Evolutionary conservation across 2,113 vertebrate species (phyloP), one percentile per base, ranked within the genome.

Genomic region (Tachycineta bicolor): DNA sequence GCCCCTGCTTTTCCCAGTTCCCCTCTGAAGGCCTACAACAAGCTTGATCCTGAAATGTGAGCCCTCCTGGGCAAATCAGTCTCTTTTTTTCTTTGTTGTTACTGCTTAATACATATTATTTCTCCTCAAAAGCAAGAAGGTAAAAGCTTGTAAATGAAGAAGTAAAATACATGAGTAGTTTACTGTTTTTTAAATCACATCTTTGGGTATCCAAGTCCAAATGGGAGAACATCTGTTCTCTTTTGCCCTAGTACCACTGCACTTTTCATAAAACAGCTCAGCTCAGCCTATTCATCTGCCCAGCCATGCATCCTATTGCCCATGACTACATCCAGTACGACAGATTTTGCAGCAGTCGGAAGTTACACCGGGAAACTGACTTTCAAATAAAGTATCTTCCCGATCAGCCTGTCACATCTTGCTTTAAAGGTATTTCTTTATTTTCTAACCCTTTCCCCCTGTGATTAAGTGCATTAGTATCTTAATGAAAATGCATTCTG

Each of bases 401-500:
- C 74, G 26, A 93, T 96, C 97, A 92, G 92, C 52, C 87, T 92
- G 94, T 92, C 96, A 97, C 97, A 96, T 63, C 91, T 94, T 70
- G 89, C 97, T 97, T 96, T 94, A 95, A 96, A 97, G 80, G 97
- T 96, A 97, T 97, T 95, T 88, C 80, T 73, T 97, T 97, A 95
- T 96, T 97, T 96, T 96, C 96, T 97, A 97, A 97, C 96, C 98
- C 97, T 95, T 97, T 97, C 97, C 98, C 97, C 97, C 95, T 90
- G 97, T 98, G 98, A 98, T 98, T 98, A 98, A 98, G 98, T 98
- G 97, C 98, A 98, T 98, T 98, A 98, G 98, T 98, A 98, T 98
- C 98, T 98, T 98, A 98, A 98, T 98, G 98, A 98, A 98, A 98
- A 98, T 98, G 98, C 98, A 98, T 98, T 98, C 97, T 98, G 97